Conservation (phyloP, 2,113 vertebrate species). For the Engraulis encrasicolus region DNA sequence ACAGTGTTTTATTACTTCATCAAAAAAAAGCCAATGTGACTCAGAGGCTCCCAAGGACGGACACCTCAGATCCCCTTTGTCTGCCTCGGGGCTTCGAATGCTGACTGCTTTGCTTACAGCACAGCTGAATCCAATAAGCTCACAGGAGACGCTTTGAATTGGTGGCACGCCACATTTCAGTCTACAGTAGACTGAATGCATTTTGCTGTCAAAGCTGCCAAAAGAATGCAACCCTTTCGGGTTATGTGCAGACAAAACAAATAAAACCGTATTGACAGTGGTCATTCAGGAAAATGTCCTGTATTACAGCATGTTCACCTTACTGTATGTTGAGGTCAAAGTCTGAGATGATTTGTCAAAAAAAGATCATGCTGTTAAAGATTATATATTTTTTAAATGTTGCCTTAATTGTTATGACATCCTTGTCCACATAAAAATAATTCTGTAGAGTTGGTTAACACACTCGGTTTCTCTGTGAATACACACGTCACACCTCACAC, state of each 20-base stretch:
- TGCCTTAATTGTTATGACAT: no score
- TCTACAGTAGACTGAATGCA: neutral
- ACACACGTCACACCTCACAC: no score
- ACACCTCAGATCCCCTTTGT: neutral
- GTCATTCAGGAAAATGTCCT: neutral
- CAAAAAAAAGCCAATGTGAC: neutral
- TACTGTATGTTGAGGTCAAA: neutral
- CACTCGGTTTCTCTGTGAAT: no score
- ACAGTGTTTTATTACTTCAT: neutral
- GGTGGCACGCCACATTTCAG: neutral
- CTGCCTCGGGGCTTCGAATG: neutral
- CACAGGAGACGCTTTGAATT: neutral
- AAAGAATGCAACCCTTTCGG: neutral
- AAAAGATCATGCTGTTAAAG: no score
- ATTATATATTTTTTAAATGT: no score
- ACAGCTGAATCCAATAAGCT: neutral
- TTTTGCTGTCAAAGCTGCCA: neutral
- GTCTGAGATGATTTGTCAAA: no score
- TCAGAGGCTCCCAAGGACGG: neutral
- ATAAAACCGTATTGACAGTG: neutral
- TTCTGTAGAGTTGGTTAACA: no score
- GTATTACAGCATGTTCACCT: no score
- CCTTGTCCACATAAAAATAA: no score
- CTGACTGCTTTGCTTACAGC: neutral
- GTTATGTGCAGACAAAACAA: neutral